A percentile compares a stretch with the other conserved stretches of the same genome.
Evolutionary conservation across 2,113 vertebrate genomes (phyloP).

Genomic region (Tupaia chinensis): DNA sequence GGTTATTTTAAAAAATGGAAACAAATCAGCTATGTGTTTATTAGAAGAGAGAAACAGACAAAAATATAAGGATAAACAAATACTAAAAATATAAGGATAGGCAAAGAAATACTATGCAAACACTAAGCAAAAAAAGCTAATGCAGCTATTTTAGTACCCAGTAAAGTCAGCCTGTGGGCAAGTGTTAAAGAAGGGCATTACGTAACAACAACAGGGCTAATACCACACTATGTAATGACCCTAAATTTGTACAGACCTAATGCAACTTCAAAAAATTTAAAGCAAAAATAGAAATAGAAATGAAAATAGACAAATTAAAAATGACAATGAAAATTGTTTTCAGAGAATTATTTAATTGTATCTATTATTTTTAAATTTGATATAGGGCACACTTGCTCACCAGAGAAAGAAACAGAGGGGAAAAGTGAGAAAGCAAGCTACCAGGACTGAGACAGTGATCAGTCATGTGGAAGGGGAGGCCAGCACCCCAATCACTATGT

Average conservation of each 20-base stretch:
- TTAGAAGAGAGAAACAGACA: background rate
- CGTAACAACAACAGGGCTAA: background rate
- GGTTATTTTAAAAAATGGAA: background rate
- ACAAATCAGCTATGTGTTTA: background rate
- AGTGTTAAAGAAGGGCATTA: background rate
- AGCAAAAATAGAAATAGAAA: conserved; percentile 3
- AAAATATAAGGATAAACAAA: background rate
- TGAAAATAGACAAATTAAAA: background rate
- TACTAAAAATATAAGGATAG: conserved; percentile 6
- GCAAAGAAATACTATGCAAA: background rate
- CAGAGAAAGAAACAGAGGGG: too few relatives aligned
- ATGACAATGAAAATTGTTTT: background rate
- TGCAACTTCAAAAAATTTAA: background rate
- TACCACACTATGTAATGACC: background rate
- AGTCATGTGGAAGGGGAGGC: too few relatives aligned
- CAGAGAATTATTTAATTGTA: too few relatives aligned
- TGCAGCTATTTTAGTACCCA: background rate
- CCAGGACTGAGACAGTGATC: too few relatives aligned
- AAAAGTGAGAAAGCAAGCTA: too few relatives aligned
- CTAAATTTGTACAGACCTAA: background rate
- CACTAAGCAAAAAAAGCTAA: background rate
- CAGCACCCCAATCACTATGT: too few relatives aligned
- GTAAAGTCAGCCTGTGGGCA: background rate
- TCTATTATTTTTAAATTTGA: too few relatives aligned
- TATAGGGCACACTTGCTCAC: too few relatives aligned